phyloP scores from a whole-genome alignment of 2,888 invertebrate genomes.

The Chloroclystis v-ata region DNA sequence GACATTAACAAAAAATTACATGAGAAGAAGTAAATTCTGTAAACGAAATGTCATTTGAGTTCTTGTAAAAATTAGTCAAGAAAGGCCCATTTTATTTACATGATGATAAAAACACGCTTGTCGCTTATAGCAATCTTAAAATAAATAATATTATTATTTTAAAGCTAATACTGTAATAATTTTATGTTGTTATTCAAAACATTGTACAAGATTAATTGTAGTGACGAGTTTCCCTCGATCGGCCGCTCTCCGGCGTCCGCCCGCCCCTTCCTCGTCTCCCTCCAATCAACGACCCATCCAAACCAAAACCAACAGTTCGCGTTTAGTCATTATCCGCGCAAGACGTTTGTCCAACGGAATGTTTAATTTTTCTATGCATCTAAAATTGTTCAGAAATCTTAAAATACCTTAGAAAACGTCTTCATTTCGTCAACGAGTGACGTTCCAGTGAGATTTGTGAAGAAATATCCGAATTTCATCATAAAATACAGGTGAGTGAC shows the following conservation, averaged over 20 bases:
- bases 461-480: conserved; percentile 59
- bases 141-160: no score
- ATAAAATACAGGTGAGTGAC: conserved; percentile 72
- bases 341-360: conserved; percentile 72
- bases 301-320: conserved; percentile 77
- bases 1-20: no score
- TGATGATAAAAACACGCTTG: no score
- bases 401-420: conserved; percentile 71
- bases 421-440: conserved; percentile 59
- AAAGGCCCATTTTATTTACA: not conserved
- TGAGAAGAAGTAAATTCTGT: no score
- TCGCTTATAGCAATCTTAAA: no score
- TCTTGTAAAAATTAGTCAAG: no score
- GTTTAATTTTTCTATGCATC: conserved; percentile 74
- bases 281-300: conserved; percentile 51
- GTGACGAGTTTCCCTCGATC: conserved; percentile 58
- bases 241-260: conserved; percentile 64
- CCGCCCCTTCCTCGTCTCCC: conserved; percentile 33
- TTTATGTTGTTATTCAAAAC: no score
- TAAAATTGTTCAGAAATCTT: conserved; percentile 70
- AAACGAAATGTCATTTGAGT: no score
- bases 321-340: conserved; percentile 75
- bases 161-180: no score
- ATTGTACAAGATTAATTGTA: conserved; percentile 35
- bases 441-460: conserved; percentile 64